Conservation (phyloP, 2,888 invertebrate species). For the Cephonodes hylas region DNA sequence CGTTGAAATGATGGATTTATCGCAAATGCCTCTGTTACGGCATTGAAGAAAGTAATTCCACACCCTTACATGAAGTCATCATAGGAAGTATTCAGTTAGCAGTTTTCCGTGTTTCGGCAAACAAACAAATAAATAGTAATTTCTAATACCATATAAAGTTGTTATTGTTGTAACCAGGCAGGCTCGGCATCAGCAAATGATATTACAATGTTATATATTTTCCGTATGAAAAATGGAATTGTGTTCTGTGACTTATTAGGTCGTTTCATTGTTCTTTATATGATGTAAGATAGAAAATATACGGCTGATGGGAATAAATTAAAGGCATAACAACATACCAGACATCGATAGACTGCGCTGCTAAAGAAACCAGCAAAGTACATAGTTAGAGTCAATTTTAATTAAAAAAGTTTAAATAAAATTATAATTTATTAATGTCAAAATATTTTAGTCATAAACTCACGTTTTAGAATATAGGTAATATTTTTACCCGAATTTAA, state of each 20-base stretch:
- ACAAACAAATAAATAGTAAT: constrained; percentile 15
- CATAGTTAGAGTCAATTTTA: no score
- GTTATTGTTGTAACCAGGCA: constrained; percentile 6
- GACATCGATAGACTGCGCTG: no score
- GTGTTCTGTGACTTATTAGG: background rate
- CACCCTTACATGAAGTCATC: background rate
- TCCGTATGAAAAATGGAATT: background rate
- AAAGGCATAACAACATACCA: no score
- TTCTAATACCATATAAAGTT: constrained; percentile 11
- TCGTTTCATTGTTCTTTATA: no score
- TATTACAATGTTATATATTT: background rate
- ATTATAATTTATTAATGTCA: no score
- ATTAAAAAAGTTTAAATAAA: no score
- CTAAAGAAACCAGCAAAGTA: no score
- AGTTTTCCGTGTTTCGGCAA: constrained; percentile 13
- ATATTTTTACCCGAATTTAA: no score
- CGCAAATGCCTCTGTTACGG: background rate
- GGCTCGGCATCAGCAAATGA: background rate
- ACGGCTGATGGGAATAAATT: no score
- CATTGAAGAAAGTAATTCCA: background rate
- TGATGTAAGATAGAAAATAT: no score
- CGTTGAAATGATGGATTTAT: background rate
- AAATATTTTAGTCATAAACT: no score
- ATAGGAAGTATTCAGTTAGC: constrained; percentile 4
- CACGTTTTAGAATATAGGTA: no score